Conservation (phyloP, 2,113 vertebrate genomes). For the Macrotus californicus region DNA sequence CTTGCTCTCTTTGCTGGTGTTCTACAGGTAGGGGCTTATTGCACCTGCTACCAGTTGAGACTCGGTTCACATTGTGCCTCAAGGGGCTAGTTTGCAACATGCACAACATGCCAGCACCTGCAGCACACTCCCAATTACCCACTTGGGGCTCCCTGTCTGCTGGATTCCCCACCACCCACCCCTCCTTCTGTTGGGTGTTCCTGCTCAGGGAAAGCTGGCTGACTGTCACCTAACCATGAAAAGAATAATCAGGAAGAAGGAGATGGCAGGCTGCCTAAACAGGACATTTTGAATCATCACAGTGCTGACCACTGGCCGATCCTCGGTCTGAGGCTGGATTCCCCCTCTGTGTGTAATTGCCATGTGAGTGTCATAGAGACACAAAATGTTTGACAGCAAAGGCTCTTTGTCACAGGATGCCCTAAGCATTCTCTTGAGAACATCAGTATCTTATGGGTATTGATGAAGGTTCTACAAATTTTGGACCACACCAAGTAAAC, state of each 20-base stretch:
- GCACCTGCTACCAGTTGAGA: background rate
- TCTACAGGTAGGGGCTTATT: background rate
- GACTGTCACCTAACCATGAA: background rate
- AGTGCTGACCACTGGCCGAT: background rate
- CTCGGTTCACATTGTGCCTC: background rate
- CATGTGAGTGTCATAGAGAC: background rate
- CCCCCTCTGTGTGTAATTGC: too few species aligned
- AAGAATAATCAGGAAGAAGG: background rate
- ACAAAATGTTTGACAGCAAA: background rate
- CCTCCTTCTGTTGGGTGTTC: background rate
- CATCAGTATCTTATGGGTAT: background rate
- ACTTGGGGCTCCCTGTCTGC: background rate
- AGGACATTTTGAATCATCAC: background rate
- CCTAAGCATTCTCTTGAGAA: background rate
- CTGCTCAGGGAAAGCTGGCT: background rate
- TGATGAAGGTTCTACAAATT: background rate
- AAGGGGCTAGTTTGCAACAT: background rate
- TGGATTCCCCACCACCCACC: background rate
- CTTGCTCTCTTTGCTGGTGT: background rate
- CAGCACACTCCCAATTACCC: background rate
- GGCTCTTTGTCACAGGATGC: background rate
- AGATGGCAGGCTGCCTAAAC: background rate
- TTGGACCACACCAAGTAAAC: background rate
- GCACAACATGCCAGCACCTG: background rate
- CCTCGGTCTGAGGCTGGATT: background rate